Conservation (phyloP, 2,888 invertebrate genomes). For the Dicranocentrus wangi region DNA sequence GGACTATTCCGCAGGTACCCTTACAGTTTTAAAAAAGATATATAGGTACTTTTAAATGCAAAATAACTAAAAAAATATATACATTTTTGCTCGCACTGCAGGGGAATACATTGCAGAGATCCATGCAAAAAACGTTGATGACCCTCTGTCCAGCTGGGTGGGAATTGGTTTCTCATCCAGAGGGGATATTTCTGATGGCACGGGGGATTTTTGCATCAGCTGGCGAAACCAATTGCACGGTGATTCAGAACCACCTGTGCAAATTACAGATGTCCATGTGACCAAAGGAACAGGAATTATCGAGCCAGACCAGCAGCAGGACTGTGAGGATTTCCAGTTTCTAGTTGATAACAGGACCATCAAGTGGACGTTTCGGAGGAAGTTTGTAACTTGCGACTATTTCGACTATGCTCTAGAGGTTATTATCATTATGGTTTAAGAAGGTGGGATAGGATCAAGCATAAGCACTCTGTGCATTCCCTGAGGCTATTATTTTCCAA, state of each 20-base stretch:
- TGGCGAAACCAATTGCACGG: conserved; percentile 69
- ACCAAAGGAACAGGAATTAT: conserved; percentile 65
- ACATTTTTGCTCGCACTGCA: conserved; percentile 30
- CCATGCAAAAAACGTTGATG: conserved; percentile 61
- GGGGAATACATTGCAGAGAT: conserved; percentile 72
- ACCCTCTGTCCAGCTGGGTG: conserved; percentile 66
- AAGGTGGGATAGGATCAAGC: not conserved
- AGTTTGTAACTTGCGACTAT: conserved; percentile 89
- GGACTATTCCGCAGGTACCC: conserved; percentile 69
- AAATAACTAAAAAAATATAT: conserved; percentile 13
- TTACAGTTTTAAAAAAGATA: not conserved
- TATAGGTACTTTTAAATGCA: not conserved
- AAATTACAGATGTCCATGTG: conserved; percentile 70
- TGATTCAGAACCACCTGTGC: conserved; percentile 39
- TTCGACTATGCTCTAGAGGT: conserved; percentile 86
- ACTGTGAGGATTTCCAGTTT: conserved; percentile 81
- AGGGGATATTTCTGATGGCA: conserved; percentile 71
- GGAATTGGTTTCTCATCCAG: conserved; percentile 71
- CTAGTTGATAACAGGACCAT: conserved; percentile 77
- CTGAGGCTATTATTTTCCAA: no score
- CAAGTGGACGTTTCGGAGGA: conserved; percentile 84
- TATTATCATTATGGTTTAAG: conserved; percentile 66
- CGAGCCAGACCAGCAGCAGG: conserved; percentile 81
- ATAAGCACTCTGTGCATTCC: no score
- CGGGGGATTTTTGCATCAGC: conserved; percentile 71